Evolutionary conservation across 2,113 vertebrate species (phyloP), one percentile per base, ranked within the genome.

Genomic region (Coptodon rendalli): DNA sequence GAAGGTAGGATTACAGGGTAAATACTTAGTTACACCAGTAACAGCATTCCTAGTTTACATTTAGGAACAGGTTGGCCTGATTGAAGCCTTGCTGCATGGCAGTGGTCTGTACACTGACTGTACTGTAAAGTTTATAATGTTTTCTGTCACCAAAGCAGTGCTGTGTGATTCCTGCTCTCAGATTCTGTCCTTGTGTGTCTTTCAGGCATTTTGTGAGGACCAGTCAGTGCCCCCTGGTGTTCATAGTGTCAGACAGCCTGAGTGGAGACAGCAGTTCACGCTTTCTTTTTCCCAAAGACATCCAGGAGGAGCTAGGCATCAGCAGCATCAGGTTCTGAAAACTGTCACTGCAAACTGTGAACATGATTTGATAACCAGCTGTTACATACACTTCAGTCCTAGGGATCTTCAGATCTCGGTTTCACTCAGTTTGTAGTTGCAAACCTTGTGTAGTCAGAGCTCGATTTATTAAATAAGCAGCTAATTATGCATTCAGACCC

Each of bases 211-310:
- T 98, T 89, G 92, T 96, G 78, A 96, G 82, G 87, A 97, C 95
- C 2, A 95, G 97, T 19, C 95, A 97, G 16, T 97, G 97, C 84
- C 97, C 98, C 24, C 94, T 99, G 84, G 86, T 99, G 68, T 98
- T 99, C 83, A 96, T 99, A 31, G 96, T 98, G 90, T 99, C 98
- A 0, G 98, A 98, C 90, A 97, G 97, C 90, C 95, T 97, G 76
- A 97, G 96, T 88, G 97, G 97, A 94, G 97, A 98, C 90, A 95
- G 93, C 92, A 97, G 93, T 94, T 97, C 97, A n/a, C 96, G 97
- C 52, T 93, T 97, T 29, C 94, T 99, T 0, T 99, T 99, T 31
- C 97, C 98, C 19, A 88, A 89, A 43, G 97, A 98, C 45, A 93
- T 99, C 85, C 94, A 97, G 52, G 97, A 99, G 83, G 98, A 99